Percentiles rank a stretch among this genome's conserved stretches.
phyloP scores from a whole-genome alignment of 2,888 invertebrate genomes.

The Dione juno region DNA sequence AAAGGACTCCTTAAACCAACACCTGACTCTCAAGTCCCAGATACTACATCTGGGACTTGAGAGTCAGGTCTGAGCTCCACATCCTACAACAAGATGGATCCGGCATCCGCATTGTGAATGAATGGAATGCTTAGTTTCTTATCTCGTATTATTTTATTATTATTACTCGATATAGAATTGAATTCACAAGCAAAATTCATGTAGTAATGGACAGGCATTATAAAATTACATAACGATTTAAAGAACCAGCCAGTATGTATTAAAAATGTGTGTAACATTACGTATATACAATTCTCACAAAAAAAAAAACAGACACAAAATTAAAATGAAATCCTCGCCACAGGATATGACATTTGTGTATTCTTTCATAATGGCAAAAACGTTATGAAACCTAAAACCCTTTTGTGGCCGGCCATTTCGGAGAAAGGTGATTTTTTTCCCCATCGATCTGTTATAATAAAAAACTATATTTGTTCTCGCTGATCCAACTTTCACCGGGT shows the following conservation, averaged over 20 bases:
- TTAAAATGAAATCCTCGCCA: constrained; percentile 40
- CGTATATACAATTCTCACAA: constrained; percentile 1
- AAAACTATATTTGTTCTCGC: constrained; percentile 64
- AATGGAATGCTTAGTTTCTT: too few species aligned
- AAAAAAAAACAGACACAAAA: constrained; percentile 30
- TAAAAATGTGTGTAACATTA: not conserved
- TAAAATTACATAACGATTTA: not conserved
- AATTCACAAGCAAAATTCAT: too few species aligned
- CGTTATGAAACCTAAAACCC: constrained; percentile 78
- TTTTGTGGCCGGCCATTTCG: constrained; percentile 71
- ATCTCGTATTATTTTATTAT: too few species aligned
- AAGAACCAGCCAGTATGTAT: not conserved
- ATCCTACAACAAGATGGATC: too few species aligned
- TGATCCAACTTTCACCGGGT: constrained; percentile 71
- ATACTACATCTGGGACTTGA: too few species aligned
- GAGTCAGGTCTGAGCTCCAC: too few species aligned
- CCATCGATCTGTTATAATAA: constrained; percentile 50
- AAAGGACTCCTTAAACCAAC: too few species aligned
- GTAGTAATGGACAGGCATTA: not conserved
- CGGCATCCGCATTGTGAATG: too few species aligned
- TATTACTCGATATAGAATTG: too few species aligned
- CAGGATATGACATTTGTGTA: constrained; percentile 45
- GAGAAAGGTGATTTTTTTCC: constrained; percentile 65
- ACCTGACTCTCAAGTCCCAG: too few species aligned
- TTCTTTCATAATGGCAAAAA: constrained; percentile 47